phyloP scores from a whole-genome alignment of 2,888 invertebrate species.

The Meteorus cinctellus region DNA sequence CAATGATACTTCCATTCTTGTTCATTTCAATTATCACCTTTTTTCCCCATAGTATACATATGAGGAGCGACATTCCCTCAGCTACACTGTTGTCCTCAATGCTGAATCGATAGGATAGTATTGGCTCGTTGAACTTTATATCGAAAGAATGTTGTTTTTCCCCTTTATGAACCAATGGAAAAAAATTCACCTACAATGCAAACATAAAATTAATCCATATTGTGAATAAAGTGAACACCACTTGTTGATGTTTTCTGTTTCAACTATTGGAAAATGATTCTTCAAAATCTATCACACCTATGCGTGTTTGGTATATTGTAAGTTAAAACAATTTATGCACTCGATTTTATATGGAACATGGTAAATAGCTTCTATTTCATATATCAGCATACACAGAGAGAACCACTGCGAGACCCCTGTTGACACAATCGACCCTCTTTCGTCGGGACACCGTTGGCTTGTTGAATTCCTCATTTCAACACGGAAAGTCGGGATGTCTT shows the following conservation, averaged over 20 bases:
- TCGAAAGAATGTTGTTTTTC: conserved; percentile 60
- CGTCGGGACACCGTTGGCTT: conserved; percentile 47
- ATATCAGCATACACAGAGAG: conserved; percentile 45
- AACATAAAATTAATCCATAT: too few species aligned
- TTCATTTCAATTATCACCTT: conserved; percentile 20
- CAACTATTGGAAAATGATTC: too few species aligned
- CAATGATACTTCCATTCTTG: not conserved
- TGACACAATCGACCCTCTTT: conserved; percentile 61
- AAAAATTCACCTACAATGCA: not conserved
- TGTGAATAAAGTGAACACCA: too few species aligned
- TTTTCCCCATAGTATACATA: conserved; percentile 20
- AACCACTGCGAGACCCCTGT: conserved; percentile 57
- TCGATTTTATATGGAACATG: not conserved
- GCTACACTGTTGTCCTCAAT: conserved; percentile 47
- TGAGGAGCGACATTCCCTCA: conserved; percentile 57
- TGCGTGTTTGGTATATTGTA: not conserved
- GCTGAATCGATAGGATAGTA: conserved; percentile 23
- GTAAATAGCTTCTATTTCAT: not conserved
- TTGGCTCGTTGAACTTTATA: conserved; percentile 20
- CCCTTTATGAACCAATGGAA: conserved; percentile 59
- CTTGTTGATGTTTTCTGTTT: too few species aligned
- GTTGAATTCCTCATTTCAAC: conserved; percentile 29
- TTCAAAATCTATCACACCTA: too few species aligned
- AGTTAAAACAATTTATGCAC: not conserved
- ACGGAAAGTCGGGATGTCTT: conserved; percentile 35